Percentiles rank a stretch among this genome's conserved stretches.
Conservation (phyloP, 2,113 vertebrate genomes). For the Tretioscincus oriximinensis region DNA sequence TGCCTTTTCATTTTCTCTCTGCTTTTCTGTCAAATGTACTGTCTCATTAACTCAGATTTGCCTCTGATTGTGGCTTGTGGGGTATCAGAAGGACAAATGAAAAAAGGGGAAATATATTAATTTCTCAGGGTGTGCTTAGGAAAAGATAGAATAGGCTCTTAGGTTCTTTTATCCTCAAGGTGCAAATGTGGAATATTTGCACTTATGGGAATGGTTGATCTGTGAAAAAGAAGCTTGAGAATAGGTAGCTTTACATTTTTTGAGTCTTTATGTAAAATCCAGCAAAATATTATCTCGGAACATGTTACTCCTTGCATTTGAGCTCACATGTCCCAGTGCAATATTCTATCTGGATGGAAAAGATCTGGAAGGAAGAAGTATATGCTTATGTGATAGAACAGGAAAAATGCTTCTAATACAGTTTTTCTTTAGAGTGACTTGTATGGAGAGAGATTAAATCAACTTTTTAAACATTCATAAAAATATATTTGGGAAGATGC, state of each 20-base stretch:
- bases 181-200: background rate
- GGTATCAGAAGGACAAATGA: background rate
- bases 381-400: background rate
- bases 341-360: background rate
- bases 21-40: background rate
- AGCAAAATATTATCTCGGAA: fast-evolving
- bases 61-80: fast-evolving
- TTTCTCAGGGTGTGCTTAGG: background rate
- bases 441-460: background rate
- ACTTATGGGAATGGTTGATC: background rate
- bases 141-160: background rate
- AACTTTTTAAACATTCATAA: background rate
- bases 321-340: background rate
- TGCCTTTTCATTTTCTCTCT: background rate
- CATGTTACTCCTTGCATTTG: background rate
- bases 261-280: background rate
- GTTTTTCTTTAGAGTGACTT: background rate
- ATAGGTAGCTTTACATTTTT: background rate
- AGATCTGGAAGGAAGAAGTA: background rate
- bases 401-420: background rate
- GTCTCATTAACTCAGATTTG: background rate
- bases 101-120: background rate
- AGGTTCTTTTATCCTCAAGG: background rate
- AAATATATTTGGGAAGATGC: background rate
- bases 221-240: background rate